Evolutionary conservation across 2,113 vertebrate species (phyloP).

Genomic region (Carlito syrichta): DNA sequence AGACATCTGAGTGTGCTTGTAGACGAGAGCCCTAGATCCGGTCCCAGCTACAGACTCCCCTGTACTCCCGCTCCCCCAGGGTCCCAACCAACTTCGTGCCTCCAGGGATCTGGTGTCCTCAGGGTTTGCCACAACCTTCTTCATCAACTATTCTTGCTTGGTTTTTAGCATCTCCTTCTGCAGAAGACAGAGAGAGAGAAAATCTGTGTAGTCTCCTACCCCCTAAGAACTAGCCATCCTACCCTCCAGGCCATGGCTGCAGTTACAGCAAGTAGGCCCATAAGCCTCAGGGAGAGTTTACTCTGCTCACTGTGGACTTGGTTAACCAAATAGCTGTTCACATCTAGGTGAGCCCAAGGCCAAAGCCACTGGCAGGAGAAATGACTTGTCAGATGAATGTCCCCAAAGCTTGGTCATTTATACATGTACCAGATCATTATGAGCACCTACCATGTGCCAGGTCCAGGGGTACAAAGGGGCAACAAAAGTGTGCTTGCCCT

Average conservation of each 20-base stretch:
- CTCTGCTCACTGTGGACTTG: not conserved
- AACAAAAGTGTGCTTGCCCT: not conserved
- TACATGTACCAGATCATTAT: not conserved
- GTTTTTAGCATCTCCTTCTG: constrained; percentile 92
- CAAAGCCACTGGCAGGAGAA: not conserved
- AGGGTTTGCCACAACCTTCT: constrained; percentile 88
- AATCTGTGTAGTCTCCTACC: not conserved
- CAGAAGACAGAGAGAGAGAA: constrained; percentile 41
- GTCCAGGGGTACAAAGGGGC: not conserved
- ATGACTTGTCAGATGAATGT: not conserved
- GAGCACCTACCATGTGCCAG: not conserved
- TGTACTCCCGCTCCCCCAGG: not conserved
- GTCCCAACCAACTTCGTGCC: constrained; percentile 85
- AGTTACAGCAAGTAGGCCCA: not conserved
- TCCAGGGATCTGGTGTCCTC: constrained; percentile 87
- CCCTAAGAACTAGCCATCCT: not conserved
- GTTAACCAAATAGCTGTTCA: not conserved
- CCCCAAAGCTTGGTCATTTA: not conserved
- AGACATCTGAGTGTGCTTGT: not conserved
- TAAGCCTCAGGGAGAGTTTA: not conserved
- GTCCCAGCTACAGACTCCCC: not conserved
- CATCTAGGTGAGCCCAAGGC: not conserved
- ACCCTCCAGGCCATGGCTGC: not conserved
- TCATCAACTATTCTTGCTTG: constrained; percentile 89
- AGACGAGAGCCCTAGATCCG: not conserved